Conservation (phyloP, 2,113 vertebrate genomes). For the Prolemur simus region DNA sequence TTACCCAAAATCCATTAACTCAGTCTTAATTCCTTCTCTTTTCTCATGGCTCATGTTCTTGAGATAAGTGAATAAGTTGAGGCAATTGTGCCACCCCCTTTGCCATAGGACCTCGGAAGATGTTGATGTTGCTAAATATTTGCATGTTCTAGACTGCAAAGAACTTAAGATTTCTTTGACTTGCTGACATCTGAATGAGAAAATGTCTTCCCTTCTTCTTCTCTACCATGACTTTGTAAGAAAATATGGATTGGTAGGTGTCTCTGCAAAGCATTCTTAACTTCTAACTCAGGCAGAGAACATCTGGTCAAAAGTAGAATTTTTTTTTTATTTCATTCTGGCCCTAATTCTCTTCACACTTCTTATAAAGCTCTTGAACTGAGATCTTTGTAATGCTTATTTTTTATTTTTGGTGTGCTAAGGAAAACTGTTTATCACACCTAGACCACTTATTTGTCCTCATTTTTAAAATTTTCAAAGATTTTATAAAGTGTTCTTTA, state of each 20-base stretch:
- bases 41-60: neutral
- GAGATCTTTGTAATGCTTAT: neutral
- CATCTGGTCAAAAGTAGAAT: neutral
- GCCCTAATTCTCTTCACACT: neutral
- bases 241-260: neutral
- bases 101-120: neutral
- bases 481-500: slow-evolving; percentile 29
- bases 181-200: neutral
- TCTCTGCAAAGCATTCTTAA: slow-evolving; percentile 28
- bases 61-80: neutral
- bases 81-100: neutral
- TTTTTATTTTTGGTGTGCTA: slow-evolving; percentile 30
- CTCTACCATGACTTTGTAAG: neutral
- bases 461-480: neutral
- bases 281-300: slow-evolving; percentile 17
- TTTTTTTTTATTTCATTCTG: neutral
- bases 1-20: neutral
- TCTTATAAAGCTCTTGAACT: neutral
- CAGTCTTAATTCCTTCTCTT: neutral
- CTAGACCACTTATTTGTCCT: neutral
- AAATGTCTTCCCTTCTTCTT: neutral
- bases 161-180: neutral
- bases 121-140: neutral
- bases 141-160: neutral
- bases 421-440: neutral